Conservation (phyloP, 2,797 vertebrate genomes). For the Chanos chanos region DNA sequence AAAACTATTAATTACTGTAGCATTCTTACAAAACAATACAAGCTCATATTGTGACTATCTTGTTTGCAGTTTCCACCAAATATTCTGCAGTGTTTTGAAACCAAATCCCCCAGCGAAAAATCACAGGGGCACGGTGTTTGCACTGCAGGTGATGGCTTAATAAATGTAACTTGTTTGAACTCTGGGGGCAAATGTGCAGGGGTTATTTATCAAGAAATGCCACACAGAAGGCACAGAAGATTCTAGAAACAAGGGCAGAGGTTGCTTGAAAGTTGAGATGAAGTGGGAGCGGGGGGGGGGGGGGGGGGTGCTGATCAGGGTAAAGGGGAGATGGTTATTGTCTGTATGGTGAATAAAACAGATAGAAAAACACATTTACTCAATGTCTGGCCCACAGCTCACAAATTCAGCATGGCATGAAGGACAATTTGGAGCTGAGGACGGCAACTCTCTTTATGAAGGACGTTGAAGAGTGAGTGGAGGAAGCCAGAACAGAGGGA, state of each 20-base stretch:
- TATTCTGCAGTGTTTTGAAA: conserved; percentile 16
- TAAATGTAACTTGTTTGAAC: conserved; percentile 70
- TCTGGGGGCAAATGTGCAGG: conserved; percentile 60
- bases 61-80: neutral
- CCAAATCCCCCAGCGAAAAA: conserved; percentile 27
- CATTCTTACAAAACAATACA: conserved; percentile 32
- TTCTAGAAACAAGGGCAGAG: conserved; percentile 46
- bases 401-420: conserved; percentile 84
- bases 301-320: conserved; percentile 30
- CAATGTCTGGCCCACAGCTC: conserved; percentile 79
- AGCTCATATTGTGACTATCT: conserved; percentile 13
- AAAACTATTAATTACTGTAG: conserved; percentile 44
- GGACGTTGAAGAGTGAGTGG: too few species aligned
- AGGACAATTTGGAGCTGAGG: conserved; percentile 83
- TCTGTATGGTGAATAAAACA: conserved; percentile 55
- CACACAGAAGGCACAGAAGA: conserved; percentile 57
- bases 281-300: conserved; percentile 15
- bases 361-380: conserved; percentile 84
- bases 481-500: too few species aligned
- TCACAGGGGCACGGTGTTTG: conserved; percentile 79
- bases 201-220: conserved; percentile 81
- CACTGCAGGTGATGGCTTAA: conserved; percentile 81
- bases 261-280: conserved; percentile 32
- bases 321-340: conserved; percentile 43
- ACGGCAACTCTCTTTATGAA: conserved; percentile 72